Conservation (phyloP, 2,113 vertebrate genomes). For the Sapayoa aenigma region DNA sequence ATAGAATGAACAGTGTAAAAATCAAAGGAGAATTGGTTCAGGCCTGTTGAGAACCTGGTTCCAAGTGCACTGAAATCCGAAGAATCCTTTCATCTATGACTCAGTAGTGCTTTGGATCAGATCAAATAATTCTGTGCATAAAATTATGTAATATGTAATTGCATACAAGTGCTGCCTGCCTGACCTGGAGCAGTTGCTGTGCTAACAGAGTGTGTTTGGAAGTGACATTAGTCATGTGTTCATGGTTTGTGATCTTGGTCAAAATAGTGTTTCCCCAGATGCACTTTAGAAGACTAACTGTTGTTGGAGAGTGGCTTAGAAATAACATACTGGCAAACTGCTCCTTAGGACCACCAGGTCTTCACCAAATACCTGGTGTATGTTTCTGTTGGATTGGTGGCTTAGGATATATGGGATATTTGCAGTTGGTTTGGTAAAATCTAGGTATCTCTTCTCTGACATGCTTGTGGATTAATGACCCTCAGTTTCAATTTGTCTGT, state of each 20-base stretch:
- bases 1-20: neutral
- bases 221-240: neutral
- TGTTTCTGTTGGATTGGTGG: neutral
- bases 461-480: neutral
- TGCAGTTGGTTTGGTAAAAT: neutral
- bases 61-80: neutral
- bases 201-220: neutral
- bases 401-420: neutral
- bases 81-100: neutral
- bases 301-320: neutral
- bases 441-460: neutral
- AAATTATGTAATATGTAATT: too few species aligned
- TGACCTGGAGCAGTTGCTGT: neutral
- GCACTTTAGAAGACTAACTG: neutral
- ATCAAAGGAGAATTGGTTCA: neutral
- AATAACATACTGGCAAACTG: neutral
- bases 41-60: neutral
- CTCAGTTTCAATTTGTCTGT: neutral
- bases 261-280: neutral
- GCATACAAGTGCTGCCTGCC: neutral
- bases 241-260: neutral
- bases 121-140: too few species aligned
- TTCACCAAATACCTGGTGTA: neutral
- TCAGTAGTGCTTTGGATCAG: neutral
- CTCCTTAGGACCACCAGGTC: neutral